A percentile compares a stretch with the other conserved stretches of the same genome.
phyloP scores from a whole-genome alignment of 2,888 invertebrate genomes.

The Sinhomidia bicolor region DNA sequence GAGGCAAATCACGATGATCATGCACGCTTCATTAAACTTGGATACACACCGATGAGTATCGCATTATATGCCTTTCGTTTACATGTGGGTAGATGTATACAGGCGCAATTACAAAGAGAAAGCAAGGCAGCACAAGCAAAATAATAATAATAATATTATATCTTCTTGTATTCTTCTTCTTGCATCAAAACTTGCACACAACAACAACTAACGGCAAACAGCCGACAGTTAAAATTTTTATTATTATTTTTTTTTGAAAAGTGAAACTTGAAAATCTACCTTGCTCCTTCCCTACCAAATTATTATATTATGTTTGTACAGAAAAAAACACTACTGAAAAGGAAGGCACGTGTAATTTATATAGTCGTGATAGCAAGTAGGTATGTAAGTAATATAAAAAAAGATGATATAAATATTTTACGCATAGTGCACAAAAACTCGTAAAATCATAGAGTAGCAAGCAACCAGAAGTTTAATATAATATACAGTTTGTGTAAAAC shows the following conservation, averaged over 20 bases:
- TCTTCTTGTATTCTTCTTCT: no score
- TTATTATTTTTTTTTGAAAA: background rate
- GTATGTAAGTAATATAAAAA: background rate
- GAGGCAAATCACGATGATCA: constrained; percentile 56
- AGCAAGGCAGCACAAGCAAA: background rate
- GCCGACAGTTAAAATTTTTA: background rate
- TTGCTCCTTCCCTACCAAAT: background rate
- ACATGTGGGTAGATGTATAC: background rate
- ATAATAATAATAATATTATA: background rate
- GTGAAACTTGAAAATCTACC: constrained; percentile 9
- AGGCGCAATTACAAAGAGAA: constrained; percentile 18
- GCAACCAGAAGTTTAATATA: background rate
- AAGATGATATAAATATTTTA: background rate
- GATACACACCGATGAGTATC: constrained; percentile 20
- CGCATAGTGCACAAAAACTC: background rate
- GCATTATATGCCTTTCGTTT: background rate
- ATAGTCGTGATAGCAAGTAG: no score
- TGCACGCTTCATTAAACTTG: constrained; percentile 57
- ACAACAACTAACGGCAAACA: background rate
- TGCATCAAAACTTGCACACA: background rate
- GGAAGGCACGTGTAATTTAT: background rate
- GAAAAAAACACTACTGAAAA: no score
- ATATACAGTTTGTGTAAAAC: background rate
- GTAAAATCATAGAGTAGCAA: no score
- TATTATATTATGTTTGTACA: no score